Conservation (phyloP, 2,888 invertebrate species). For the Dolichopus griseipennis region DNA sequence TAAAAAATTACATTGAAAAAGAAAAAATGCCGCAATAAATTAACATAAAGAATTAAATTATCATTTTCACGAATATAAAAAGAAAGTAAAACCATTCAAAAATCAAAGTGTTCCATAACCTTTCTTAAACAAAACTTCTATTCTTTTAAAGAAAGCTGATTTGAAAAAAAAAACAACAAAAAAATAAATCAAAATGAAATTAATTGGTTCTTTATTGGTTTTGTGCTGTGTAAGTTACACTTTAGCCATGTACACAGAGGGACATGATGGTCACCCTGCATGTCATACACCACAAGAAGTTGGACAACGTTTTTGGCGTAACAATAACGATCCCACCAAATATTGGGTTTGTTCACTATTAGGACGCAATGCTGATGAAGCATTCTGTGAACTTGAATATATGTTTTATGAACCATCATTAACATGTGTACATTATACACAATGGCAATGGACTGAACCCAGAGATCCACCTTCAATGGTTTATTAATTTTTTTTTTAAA, state of each 20-base stretch:
- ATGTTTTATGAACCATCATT: conserved; percentile 35
- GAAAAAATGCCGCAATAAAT: too few relatives aligned
- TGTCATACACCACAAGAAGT: conserved; percentile 32
- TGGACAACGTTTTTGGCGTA: conserved; percentile 29
- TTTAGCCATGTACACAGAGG: conserved; percentile 23
- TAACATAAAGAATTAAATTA: too few relatives aligned
- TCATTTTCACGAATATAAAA: background rate
- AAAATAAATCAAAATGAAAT: background rate
- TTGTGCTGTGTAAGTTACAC: conserved; percentile 22
- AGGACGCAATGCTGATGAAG: conserved; percentile 27
- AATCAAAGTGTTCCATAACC: background rate
- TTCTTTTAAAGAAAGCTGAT: background rate
- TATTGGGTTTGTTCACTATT: conserved; percentile 35
- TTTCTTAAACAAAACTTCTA: background rate
- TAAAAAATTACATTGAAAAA: too few relatives aligned
- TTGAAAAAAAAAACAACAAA: background rate
- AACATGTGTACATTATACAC: conserved; percentile 38
- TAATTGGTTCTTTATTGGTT: background rate
- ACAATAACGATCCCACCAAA: conserved; percentile 37
- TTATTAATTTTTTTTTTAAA: conserved; percentile 12
- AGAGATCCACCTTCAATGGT: conserved; percentile 34
- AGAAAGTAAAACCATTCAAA: background rate
- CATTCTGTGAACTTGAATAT: conserved; percentile 30
- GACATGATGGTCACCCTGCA: conserved; percentile 34
- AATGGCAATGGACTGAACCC: conserved; percentile 36